A percentile compares a stretch with the other conserved stretches of the same genome.
These are phyloP conservation scores for Elephantulus edwardii DNA, from an alignment of 2,113 vertebrate species.

Conservation along the genomic window DNA sequence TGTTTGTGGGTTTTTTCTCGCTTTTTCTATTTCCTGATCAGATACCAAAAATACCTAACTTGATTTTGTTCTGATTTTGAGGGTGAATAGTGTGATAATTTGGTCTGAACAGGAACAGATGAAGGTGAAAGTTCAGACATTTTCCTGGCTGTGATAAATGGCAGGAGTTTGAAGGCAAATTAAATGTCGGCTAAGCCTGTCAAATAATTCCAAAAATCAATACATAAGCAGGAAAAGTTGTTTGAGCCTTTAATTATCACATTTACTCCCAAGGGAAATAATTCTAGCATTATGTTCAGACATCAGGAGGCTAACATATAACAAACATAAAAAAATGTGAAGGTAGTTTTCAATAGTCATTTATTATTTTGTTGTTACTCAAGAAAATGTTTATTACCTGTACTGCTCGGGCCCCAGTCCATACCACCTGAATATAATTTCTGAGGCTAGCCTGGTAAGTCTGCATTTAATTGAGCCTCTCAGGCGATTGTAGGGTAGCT, in stretches of 20 bases:
- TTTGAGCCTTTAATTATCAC: constrained; percentile 37
- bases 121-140: constrained; percentile 59
- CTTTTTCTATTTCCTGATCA: background rate
- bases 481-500: too few species aligned
- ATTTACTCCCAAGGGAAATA: constrained; percentile 44
- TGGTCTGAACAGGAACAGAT: constrained; percentile 39
- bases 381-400: background rate
- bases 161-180: constrained; percentile 72
- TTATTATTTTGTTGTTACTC: background rate
- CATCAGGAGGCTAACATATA: background rate
- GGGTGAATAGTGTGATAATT: constrained; percentile 11
- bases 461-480: background rate
- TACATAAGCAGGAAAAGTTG: constrained; percentile 58
- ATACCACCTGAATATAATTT: background rate
- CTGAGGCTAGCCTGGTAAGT: background rate
- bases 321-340: background rate
- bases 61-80: constrained; percentile 23
- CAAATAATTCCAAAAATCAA: constrained; percentile 66
- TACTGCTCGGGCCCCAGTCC: background rate
- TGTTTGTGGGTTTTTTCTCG: background rate
- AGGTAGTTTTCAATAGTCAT: background rate
- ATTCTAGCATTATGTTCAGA: background rate
- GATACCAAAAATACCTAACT: background rate
- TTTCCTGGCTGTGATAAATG: constrained; percentile 67
- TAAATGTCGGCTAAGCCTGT: constrained; percentile 65